phyloP scores from a whole-genome alignment of 2,797 vertebrate genomes.

The Melanogrammus aeglefinus region DNA sequence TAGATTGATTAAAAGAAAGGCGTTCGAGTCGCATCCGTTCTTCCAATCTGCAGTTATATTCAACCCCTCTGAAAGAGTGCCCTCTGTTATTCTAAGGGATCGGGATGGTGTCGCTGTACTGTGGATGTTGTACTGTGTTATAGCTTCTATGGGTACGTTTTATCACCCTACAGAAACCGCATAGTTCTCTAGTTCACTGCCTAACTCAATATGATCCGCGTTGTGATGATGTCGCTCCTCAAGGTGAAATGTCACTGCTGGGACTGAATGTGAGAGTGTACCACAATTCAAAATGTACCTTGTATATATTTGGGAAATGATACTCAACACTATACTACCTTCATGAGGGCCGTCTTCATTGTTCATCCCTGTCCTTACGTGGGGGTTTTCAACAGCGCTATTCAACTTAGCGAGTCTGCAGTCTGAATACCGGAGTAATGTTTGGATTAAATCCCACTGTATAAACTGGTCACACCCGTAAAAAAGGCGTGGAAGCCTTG shows the following conservation, averaged over 20 bases:
- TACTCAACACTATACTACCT: neutral
- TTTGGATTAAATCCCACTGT: neutral
- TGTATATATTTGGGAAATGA: neutral
- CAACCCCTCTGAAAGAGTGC: neutral
- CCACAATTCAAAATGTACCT: too few species aligned
- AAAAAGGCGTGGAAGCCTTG: slow-evolving; percentile 1
- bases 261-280: too few species aligned
- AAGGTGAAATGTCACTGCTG: too few species aligned
- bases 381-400: neutral
- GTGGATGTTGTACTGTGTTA: neutral
- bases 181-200: neutral
- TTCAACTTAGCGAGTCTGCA: neutral
- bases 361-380: neutral
- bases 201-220: neutral
- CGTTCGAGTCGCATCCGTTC: neutral
- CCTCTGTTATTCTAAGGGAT: neutral
- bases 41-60: neutral
- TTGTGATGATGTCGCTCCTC: neutral
- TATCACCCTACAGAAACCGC: neutral
- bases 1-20: neutral
- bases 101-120: neutral
- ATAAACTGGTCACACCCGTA: neutral
- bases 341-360: neutral
- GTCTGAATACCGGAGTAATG: neutral
- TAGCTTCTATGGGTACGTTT: neutral